These are phyloP conservation scores for Coptotermes formosanus DNA, from an alignment of 1,140 invertebrate genomes.

Conservation along the genomic window DNA sequence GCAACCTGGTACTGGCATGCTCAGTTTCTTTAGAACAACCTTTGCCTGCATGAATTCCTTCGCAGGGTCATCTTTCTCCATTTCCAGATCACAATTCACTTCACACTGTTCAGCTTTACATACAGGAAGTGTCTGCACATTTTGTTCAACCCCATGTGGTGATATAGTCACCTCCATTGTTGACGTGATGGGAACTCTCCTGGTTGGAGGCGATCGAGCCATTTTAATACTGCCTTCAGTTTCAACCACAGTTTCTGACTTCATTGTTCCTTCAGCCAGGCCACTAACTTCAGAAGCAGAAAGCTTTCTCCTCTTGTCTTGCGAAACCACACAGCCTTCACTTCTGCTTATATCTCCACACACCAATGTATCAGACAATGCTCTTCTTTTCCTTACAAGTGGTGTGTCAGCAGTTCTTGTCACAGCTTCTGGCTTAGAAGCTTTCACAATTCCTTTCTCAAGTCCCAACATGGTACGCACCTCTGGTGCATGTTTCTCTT, in stretches of 20 bases:
- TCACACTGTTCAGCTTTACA: not conserved
- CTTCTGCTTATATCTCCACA: not conserved
- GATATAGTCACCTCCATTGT: not conserved
- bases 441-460: not conserved
- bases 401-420: not conserved
- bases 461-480: not conserved
- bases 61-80: too few relatives aligned
- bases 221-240: not conserved
- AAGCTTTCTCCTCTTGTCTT: not conserved
- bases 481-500: too few relatives aligned
- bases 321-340: not conserved
- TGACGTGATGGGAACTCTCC: not conserved
- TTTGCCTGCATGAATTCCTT: not conserved
- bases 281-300: not conserved
- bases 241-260: not conserved
- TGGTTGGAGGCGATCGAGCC: not conserved
- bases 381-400: not conserved
- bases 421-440: not conserved
- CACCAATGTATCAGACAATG: not conserved
- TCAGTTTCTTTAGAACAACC: conserved; percentile 1
- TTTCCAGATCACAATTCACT: not conserved
- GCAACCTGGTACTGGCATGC: not conserved
- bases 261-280: not conserved
- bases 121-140: not conserved
- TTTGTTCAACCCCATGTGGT: not conserved